phyloP scores from a whole-genome alignment of 2,113 vertebrate genomes.

The Poecile atricapillus region DNA sequence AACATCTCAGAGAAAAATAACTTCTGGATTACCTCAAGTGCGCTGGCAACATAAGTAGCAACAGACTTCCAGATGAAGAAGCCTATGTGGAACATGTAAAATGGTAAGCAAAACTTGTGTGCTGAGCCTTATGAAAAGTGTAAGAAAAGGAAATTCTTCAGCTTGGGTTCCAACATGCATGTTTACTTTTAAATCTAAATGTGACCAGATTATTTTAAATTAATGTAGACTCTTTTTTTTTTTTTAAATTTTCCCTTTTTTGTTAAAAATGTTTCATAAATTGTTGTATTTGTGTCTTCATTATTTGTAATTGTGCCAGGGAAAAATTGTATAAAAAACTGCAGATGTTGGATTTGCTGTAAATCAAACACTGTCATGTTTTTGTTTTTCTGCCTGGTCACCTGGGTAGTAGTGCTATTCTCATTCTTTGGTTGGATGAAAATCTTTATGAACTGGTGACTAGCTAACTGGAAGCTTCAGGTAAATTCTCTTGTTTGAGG shows the following conservation, averaged over 20 bases:
- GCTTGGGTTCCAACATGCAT: conserved; percentile 4
- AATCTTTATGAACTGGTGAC: background rate
- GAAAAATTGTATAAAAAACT: background rate
- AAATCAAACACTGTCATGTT: background rate
- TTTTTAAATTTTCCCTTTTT: accelerated
- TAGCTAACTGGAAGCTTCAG: background rate
- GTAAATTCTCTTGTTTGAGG: background rate
- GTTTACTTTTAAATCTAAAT: conserved; percentile 1
- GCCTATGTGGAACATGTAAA: conserved; percentile 23
- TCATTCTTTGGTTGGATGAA: background rate
- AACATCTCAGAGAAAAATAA: conserved; percentile 41
- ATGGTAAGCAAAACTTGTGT: background rate
- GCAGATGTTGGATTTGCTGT: background rate
- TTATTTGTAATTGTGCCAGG: background rate
- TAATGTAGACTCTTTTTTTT: background rate
- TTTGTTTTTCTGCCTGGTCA: background rate
- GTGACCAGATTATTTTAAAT: background rate
- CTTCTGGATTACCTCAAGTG: conserved; percentile 58
- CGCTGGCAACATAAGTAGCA: conserved; percentile 46
- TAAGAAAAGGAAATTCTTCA: conserved; percentile 5
- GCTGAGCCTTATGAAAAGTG: background rate
- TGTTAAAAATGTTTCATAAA: background rate
- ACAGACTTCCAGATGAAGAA: conserved; percentile 37
- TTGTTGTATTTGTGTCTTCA: background rate
- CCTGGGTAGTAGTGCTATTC: background rate